Percentiles rank a stretch among this genome's conserved stretches.
phyloP scores from a whole-genome alignment of 2,888 invertebrate species.

The Bombyx huttoni region DNA sequence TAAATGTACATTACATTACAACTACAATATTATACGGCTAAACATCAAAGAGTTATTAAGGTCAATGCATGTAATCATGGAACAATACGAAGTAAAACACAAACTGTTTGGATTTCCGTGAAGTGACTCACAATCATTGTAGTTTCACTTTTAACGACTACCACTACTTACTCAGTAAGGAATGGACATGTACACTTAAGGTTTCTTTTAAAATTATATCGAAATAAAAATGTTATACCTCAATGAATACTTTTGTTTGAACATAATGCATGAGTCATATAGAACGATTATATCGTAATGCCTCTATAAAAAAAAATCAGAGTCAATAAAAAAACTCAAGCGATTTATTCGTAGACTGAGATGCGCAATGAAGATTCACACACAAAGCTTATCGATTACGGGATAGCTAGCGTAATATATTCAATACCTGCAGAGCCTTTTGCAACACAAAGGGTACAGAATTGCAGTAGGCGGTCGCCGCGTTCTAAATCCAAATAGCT shows the following conservation, averaged over 20 bases:
- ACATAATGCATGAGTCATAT: background rate
- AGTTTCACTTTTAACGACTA: background rate
- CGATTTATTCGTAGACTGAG: constrained; percentile 18
- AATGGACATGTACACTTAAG: background rate
- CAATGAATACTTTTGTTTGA: background rate
- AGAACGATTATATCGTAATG: too few species aligned
- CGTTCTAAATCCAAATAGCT: background rate
- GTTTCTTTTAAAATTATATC: background rate
- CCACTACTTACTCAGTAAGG: background rate
- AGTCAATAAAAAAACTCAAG: constrained; percentile 20
- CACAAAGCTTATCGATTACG: constrained; percentile 27
- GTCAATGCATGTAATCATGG: constrained; percentile 7
- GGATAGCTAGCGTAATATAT: constrained; percentile 13
- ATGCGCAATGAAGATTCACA: constrained; percentile 35
- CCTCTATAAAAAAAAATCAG: too few species aligned
- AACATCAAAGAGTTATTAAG: too few species aligned
- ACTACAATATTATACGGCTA: too few species aligned
- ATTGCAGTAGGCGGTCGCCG: background rate
- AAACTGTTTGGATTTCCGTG: background rate
- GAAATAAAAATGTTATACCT: background rate
- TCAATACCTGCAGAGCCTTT: constrained; percentile 6
- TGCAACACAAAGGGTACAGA: constrained; percentile 7
- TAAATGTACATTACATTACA: too few species aligned
- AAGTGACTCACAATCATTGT: background rate
- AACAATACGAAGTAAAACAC: constrained; percentile 8